Evolutionary conservation across 53 echinoderm and acorn worm genomes (phyloP), one percentile per base, ranked within the genome.

Genomic region (Echinometra lucunter): DNA sequence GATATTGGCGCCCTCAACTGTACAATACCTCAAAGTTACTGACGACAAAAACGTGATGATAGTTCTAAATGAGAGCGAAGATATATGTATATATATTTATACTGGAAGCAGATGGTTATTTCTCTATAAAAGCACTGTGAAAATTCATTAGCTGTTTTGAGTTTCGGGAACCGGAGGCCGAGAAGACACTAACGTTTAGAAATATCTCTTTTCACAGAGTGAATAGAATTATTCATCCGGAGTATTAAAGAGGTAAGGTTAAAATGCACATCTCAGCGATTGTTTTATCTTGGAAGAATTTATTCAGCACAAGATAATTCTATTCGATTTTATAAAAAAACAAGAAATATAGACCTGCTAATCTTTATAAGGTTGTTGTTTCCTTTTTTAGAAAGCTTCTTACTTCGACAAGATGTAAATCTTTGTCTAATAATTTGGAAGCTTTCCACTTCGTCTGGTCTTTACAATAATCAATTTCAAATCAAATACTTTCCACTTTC

Each of bases 201-300:
- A 25, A 25, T 85, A n/a, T 49, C 4, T 85, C 6, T n/a, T 11
- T 28, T 12, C 17, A 11, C 30, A 27, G 44, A 15, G 81, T 15
- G 74, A 35, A 32, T 23, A 80, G 23, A 42, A 2, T 81, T 81
- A 28, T 81, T 12, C 85, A 85, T 12, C 12, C 11, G 49, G 11
- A 85, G 85, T 85, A 27, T 49, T n/a, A 85, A 81, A 45, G 17
- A 85, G 85, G 85, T 85, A 85, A 49, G n/a, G 35, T 35, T 72
- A 11, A 11, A 53, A 34, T 4, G 35, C 35, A 3, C 28, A 35
- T 0, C 28, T 72, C 35, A 15, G 8, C 53, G 53, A n/a, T 10
- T 72, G 32, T 72, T 72, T 72, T 35, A 72, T 35, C 72, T 30
- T 72, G 72, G 63, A 63, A 63, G 0, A 6, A 6, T 63, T 63